phyloP scores from a whole-genome alignment of 2,888 invertebrate species.

The Sphinx pinastri region DNA sequence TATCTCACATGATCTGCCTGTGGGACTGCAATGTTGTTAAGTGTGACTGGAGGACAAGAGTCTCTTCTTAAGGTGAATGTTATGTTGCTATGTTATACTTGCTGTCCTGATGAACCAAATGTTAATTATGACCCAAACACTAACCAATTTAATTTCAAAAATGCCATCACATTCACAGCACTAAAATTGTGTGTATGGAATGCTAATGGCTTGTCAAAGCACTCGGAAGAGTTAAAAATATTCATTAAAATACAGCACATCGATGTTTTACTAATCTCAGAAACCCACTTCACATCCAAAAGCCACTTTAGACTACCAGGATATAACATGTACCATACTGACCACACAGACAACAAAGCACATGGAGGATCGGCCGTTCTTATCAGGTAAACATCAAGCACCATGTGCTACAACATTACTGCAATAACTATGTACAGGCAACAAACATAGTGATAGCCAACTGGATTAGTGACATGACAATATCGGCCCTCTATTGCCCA shows the following conservation, averaged over 20 bases:
- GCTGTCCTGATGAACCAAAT: constrained; percentile 11
- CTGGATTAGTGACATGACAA: constrained; percentile 25
- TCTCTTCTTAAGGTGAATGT: too few relatives aligned
- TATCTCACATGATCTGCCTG: too few relatives aligned
- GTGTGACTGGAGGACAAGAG: too few relatives aligned
- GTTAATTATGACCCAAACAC: constrained; percentile 4
- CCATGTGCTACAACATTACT: constrained; percentile 25
- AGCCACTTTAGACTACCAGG: constrained; percentile 31
- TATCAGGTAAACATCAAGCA: constrained; percentile 37
- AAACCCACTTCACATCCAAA: constrained; percentile 37
- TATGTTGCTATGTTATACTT: too few relatives aligned
- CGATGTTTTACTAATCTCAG: constrained; percentile 39
- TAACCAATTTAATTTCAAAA: neutral
- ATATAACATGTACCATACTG: constrained; percentile 36
- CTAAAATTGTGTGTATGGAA: constrained; percentile 39
- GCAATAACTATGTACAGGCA: constrained; percentile 33
- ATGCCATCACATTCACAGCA: neutral
- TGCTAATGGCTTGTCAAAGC: constrained; percentile 38
- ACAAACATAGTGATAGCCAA: constrained; percentile 30
- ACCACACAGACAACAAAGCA: constrained; percentile 41
- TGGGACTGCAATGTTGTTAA: too few relatives aligned
- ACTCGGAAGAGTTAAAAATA: constrained; percentile 32
- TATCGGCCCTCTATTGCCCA: constrained; percentile 36
- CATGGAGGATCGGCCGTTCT: constrained; percentile 39
- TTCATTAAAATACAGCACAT: constrained; percentile 32